A percentile compares a stretch with the other conserved stretches of the same genome.
These are phyloP conservation scores for Plumapathes pennacea DNA, from an alignment of 92 coral and sea anemone species.

Conservation along the genomic window DNA sequence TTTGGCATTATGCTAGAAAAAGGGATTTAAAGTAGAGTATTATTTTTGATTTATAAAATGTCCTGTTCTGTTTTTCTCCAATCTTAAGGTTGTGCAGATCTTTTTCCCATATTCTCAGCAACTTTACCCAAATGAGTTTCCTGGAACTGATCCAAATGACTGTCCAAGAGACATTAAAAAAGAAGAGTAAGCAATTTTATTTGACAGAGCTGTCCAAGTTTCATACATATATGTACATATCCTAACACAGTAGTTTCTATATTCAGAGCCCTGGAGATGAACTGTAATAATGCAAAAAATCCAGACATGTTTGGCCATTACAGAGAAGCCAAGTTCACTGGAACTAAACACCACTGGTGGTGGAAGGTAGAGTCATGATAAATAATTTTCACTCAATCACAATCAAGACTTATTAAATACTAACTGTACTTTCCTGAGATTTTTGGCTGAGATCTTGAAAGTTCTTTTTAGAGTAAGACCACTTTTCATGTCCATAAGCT, in stretches of 20 bases:
- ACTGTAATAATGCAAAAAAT: constrained; percentile 84
- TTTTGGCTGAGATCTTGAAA: too few relatives aligned
- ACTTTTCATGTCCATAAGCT: too few relatives aligned
- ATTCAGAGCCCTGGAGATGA: constrained; percentile 54
- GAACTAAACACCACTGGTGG: constrained; percentile 99
- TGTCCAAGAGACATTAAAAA: constrained; percentile 77
- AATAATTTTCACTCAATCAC: not conserved
- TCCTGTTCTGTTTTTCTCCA: too few relatives aligned
- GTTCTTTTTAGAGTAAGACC: too few relatives aligned
- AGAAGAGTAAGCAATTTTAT: constrained; percentile 32
- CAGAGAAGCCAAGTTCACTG: constrained; percentile 87
- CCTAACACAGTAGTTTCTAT: too few relatives aligned
- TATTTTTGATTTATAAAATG: too few relatives aligned
- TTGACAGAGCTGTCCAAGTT: too few relatives aligned
- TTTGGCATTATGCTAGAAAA: too few relatives aligned
- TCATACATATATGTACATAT: too few relatives aligned
- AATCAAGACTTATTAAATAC: not conserved
- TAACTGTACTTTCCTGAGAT: too few relatives aligned
- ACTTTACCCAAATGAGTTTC: constrained; percentile 86
- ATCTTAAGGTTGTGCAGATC: constrained; percentile 78
- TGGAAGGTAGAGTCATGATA: constrained; percentile 74
- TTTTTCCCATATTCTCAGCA: constrained; percentile 89
- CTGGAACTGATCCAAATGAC: constrained; percentile 92
- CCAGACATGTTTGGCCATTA: constrained; percentile 98
- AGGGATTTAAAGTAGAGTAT: too few relatives aligned